These are phyloP conservation scores for Mylabris sibirica DNA, from an alignment of 2,888 invertebrate species.

Conservation along the genomic window DNA sequence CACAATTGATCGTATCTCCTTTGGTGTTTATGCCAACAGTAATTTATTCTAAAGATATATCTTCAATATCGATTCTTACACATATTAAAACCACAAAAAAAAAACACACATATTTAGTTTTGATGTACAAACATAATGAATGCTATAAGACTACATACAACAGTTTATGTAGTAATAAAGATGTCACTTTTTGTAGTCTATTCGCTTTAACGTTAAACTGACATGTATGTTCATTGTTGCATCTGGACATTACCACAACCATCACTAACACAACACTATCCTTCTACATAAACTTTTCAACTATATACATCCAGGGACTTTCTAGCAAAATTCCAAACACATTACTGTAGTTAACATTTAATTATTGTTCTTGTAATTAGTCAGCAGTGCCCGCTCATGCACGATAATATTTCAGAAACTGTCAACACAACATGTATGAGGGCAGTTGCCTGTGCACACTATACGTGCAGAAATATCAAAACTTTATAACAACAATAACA, in stretches of 20 bases:
- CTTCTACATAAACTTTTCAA: conserved; percentile 5
- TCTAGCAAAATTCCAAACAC: conserved; percentile 19
- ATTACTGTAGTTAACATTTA: conserved; percentile 50
- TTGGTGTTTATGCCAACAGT: conserved; percentile 24
- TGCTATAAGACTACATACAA: conserved; percentile 31
- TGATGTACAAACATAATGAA: not conserved
- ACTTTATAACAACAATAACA: not conserved
- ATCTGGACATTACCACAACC: conserved; percentile 37
- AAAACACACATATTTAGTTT: conserved; percentile 14
- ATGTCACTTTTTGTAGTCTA: conserved; percentile 48
- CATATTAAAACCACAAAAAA: not conserved
- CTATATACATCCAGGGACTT: not conserved
- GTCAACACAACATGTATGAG: conserved; percentile 47
- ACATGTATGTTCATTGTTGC: conserved; percentile 51
- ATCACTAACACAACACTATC: conserved; percentile 28
- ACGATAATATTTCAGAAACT: conserved; percentile 50
- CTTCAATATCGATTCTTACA: not conserved
- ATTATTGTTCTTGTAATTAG: conserved; percentile 52
- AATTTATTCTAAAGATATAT: conserved; percentile 26
- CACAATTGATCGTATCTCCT: conserved; percentile 33
- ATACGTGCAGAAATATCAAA: not conserved
- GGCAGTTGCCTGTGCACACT: not conserved
- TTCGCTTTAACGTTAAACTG: conserved; percentile 50
- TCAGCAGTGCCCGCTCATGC: conserved; percentile 46
- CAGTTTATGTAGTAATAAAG: conserved; percentile 51